Conservation (phyloP, 64 coral and sea anemone genomes). For the Porites lutea region DNA sequence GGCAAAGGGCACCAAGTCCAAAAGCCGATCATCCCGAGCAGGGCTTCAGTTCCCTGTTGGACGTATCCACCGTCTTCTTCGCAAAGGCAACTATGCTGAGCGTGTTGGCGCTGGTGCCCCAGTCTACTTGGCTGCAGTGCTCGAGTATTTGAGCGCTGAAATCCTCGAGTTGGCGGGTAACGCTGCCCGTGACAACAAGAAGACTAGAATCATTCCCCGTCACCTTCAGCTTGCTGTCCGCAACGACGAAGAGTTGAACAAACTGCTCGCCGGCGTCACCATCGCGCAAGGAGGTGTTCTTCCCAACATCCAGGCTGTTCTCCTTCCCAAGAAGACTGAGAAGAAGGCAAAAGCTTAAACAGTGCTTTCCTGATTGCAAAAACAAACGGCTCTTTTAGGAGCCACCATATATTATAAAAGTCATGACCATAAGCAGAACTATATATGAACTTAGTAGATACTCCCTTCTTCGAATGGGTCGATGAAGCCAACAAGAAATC, state of each 20-base stretch:
- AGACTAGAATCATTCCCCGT: constrained; percentile 6
- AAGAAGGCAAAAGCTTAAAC: not conserved
- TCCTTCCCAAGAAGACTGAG: constrained; percentile 14
- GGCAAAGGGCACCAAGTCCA: constrained; percentile 72
- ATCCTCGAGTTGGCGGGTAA: constrained; percentile 16
- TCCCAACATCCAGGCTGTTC: constrained; percentile 6
- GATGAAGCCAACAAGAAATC: no score
- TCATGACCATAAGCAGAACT: no score
- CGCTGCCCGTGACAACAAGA: constrained; percentile 19
- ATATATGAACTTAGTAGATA: no score
- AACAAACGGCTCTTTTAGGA: no score
- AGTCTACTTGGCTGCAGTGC: not conserved
- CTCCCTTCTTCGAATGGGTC: no score
- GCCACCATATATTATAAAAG: no score
- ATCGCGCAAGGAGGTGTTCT: constrained; percentile 14
- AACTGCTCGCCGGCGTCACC: constrained; percentile 17
- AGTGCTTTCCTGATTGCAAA: no score
- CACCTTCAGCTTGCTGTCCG: constrained; percentile 19
- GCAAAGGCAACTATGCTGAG: constrained; percentile 1
- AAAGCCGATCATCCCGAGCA: constrained; percentile 71
- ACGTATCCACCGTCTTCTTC: constrained; percentile 14
- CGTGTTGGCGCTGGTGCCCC: constrained; percentile 17
- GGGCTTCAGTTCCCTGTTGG: constrained; percentile 36
- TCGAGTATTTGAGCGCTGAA: constrained; percentile 12
- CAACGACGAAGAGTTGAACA: constrained; percentile 11